These are phyloP conservation scores for Papio anubis DNA, from an alignment of 2,113 vertebrate genomes.

Conservation along the genomic window DNA sequence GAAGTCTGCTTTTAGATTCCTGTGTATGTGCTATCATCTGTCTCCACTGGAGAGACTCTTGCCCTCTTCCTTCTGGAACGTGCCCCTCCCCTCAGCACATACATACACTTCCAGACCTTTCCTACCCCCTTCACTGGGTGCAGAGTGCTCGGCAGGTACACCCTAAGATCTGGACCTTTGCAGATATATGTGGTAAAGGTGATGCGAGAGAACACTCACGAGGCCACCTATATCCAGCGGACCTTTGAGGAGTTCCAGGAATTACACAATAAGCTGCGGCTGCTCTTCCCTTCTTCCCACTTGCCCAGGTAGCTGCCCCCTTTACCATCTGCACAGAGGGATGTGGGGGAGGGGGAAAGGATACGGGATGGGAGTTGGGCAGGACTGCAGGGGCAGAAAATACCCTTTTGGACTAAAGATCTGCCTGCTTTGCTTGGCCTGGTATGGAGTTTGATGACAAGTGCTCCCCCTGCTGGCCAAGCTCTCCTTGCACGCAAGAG, in stretches of 20 bases:
- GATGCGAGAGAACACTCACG: slow-evolving; percentile 88
- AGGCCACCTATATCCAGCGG: slow-evolving; percentile 90
- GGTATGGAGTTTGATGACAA: not conserved
- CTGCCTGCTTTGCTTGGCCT: not conserved
- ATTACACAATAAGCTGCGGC: slow-evolving; percentile 94
- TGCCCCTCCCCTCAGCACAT: not conserved
- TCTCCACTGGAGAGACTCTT: not conserved
- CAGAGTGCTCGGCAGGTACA: not conserved
- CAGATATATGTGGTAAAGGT: slow-evolving; percentile 95
- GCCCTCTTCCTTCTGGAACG: not conserved
- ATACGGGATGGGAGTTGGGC: fast-evolving
- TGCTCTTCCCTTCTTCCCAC: slow-evolving; percentile 93
- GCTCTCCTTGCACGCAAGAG: fast-evolving
- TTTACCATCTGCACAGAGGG: fast-evolving
- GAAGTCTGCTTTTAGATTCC: slow-evolving; percentile 1
- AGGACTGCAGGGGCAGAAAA: not conserved
- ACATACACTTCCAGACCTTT: not conserved
- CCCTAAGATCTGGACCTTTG: not conserved
- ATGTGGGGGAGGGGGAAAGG: not conserved
- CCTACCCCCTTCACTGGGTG: not conserved
- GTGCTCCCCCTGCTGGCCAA: slow-evolving; percentile 46
- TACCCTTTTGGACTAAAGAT: not conserved
- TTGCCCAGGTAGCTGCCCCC: slow-evolving; percentile 91
- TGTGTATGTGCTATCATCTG: not conserved
- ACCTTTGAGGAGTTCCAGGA: slow-evolving; percentile 98